Conservation (phyloP, 2,888 invertebrate species). For the Eilema caniola region DNA sequence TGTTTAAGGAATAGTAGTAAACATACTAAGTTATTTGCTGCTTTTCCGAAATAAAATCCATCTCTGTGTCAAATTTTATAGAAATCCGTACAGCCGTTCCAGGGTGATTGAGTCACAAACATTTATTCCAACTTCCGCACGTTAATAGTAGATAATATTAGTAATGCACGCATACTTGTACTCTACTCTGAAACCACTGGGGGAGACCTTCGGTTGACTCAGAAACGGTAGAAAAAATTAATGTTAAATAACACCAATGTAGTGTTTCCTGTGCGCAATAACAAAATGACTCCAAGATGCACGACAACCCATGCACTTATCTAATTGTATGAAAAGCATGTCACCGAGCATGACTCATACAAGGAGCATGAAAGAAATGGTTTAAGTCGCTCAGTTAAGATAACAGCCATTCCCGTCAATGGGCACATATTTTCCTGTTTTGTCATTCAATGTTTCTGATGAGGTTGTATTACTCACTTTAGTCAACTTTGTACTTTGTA, state of each 20-base stretch:
- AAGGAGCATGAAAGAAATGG: not conserved
- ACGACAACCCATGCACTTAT: constrained; percentile 3
- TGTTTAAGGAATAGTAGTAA: too few relatives aligned
- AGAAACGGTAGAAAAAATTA: not conserved
- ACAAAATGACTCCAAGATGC: constrained; percentile 11
- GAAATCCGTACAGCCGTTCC: too few relatives aligned
- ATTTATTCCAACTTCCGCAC: too few relatives aligned
- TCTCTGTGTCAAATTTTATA: too few relatives aligned
- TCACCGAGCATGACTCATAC: not conserved
- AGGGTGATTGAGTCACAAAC: too few relatives aligned
- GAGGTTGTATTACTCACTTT: not conserved
- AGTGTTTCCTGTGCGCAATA: constrained; percentile 2
- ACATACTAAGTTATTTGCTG: too few relatives aligned
- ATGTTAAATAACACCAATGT: constrained; percentile 5
- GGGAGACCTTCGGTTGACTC: not conserved
- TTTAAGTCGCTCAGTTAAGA: not conserved
- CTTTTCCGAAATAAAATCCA: too few relatives aligned
- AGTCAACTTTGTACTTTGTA: not conserved
- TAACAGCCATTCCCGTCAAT: not conserved
- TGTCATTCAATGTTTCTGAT: not conserved
- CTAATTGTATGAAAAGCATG: constrained; percentile 9
- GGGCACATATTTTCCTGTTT: not conserved
- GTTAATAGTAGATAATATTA: too few relatives aligned
- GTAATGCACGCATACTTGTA: too few relatives aligned
- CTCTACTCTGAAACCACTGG: too few relatives aligned